A percentile compares a stretch with the other conserved stretches of the same genome.
Conservation (phyloP, 2,113 vertebrate genomes). For the Nettapus auritus region DNA sequence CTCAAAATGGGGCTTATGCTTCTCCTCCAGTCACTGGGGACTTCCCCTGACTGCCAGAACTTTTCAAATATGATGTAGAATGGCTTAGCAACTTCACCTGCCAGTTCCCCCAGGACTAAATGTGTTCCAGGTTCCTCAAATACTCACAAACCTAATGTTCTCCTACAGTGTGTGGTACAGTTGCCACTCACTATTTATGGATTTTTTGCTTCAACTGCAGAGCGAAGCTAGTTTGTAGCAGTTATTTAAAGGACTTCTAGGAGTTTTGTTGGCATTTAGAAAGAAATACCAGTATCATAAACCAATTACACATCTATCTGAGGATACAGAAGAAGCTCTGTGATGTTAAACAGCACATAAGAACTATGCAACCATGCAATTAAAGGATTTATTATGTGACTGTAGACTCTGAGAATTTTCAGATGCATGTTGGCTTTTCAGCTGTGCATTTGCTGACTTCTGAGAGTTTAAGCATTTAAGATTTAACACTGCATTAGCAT, state of each 20-base stretch:
- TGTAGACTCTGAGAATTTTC: not conserved
- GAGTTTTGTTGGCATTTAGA: conserved; percentile 2
- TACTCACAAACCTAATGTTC: not conserved
- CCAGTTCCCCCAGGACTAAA: not conserved
- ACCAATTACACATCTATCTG: not conserved
- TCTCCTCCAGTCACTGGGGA: not conserved
- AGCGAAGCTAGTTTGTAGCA: not conserved
- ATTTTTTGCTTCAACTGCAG: not conserved
- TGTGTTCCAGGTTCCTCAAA: too few species aligned
- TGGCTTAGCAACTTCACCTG: not conserved
- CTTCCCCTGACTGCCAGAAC: not conserved
- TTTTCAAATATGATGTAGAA: not conserved
- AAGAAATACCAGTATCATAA: not conserved
- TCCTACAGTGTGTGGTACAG: not conserved
- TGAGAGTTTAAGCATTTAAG: not conserved
- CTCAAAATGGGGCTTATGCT: not conserved
- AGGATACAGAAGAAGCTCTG: not conserved
- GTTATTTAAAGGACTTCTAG: not conserved
- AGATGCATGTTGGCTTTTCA: not conserved
- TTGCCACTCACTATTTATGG: not conserved
- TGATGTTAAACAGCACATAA: not conserved
- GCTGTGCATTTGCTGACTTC: not conserved
- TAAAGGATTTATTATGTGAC: not conserved
- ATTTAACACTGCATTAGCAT: not conserved
- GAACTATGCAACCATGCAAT: not conserved